Conservation (phyloP, 2,888 invertebrate genomes). For the Erpobdella octoculata region DNA sequence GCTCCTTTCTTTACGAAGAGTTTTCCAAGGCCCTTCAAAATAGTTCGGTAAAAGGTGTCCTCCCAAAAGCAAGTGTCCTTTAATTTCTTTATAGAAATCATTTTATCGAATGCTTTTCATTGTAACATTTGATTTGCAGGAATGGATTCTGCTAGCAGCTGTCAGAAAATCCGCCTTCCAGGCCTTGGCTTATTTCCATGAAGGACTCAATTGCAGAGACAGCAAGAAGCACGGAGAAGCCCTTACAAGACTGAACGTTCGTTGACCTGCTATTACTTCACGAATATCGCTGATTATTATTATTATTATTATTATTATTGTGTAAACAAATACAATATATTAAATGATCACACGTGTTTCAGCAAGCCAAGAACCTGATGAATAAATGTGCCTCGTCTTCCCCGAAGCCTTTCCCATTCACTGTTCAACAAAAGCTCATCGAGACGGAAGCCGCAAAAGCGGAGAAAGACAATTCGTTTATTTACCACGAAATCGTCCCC, state of each 20-base stretch:
- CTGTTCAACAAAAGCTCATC: slow-evolving; percentile 17
- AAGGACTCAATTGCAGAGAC: slow-evolving; percentile 71
- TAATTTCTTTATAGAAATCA: background rate
- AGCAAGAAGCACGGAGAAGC: slow-evolving; percentile 78
- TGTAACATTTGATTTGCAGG: slow-evolving; percentile 51
- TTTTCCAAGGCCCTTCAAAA: slow-evolving; percentile 76
- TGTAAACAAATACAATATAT: no score
- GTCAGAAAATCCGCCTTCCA: slow-evolving; percentile 58
- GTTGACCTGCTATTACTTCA: background rate
- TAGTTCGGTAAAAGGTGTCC: slow-evolving; percentile 70
- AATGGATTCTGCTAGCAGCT: background rate
- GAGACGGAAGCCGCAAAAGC: slow-evolving; percentile 60
- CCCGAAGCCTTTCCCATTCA: slow-evolving; percentile 16
- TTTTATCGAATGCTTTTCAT: background rate
- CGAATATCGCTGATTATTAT: no score
- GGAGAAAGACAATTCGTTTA: slow-evolving; percentile 93
- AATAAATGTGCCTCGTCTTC: background rate
- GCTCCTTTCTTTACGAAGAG: slow-evolving; percentile 86
- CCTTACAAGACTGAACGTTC: slow-evolving; percentile 68
- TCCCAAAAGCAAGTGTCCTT: slow-evolving; percentile 67
- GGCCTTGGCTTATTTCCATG: slow-evolving; percentile 80
- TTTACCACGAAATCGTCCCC: slow-evolving; percentile 76
- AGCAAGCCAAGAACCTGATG: slow-evolving; percentile 25
- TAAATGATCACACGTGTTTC: background rate
- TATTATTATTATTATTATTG: no score